A percentile compares a stretch with the other conserved stretches of the same genome.
These are phyloP conservation scores for Maniola jurtina DNA, from an alignment of 1,140 invertebrate genomes.

Conservation along the genomic window DNA sequence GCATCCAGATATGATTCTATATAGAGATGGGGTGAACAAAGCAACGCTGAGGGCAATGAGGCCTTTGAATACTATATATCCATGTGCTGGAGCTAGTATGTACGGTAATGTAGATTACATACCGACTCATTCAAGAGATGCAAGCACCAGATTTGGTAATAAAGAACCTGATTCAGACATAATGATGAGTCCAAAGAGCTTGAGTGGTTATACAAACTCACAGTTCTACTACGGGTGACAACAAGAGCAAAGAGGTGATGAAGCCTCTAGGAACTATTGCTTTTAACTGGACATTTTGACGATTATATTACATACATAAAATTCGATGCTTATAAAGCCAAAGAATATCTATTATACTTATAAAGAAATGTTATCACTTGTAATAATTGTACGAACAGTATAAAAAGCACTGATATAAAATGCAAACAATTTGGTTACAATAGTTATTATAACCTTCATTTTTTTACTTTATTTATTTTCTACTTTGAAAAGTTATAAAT, in stretches of 20 bases:
- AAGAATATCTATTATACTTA: conserved; percentile 5
- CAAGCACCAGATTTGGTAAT: conserved; percentile 45
- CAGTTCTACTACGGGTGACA: conserved; percentile 75
- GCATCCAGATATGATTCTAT: conserved; percentile 75
- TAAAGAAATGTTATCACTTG: neutral
- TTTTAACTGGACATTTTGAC: conserved; percentile 57
- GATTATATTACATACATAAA: too few species aligned
- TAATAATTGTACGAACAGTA: too few species aligned
- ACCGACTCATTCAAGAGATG: conserved; percentile 49
- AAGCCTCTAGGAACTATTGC: conserved; percentile 64
- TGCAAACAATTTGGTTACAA: too few species aligned
- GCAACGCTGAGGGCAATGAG: conserved; percentile 65
- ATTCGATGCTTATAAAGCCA: conserved; percentile 20
- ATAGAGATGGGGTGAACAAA: conserved; percentile 61
- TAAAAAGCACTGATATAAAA: too few species aligned
- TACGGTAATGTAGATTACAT: conserved; percentile 71
- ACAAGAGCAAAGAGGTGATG: conserved; percentile 47
- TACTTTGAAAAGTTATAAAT: too few species aligned
- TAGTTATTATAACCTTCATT: too few species aligned
- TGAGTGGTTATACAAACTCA: conserved; percentile 65
- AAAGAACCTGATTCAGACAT: conserved; percentile 53
- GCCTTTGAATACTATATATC: conserved; percentile 69
- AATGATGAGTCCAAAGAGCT: conserved; percentile 70
- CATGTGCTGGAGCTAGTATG: conserved; percentile 66
- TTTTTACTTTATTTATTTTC: too few species aligned